Evolutionary conservation across 2,113 vertebrate genomes (phyloP).

Genomic region (Empidonax traillii): DNA sequence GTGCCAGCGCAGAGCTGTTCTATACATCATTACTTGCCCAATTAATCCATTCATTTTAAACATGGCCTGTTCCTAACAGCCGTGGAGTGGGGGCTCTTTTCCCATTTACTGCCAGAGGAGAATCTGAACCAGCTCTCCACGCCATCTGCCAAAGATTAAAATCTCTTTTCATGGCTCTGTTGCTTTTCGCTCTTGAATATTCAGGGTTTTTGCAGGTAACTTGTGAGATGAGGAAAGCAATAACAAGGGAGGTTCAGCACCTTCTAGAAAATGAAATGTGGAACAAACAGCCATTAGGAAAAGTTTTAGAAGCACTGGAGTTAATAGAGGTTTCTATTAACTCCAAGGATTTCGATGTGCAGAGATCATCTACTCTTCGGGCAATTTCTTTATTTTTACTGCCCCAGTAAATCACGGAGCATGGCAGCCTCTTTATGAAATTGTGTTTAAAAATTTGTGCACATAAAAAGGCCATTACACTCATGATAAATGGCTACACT

Average conservation of each 20-base stretch:
- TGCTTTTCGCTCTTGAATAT: background rate
- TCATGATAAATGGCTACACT: background rate
- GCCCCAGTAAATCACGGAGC: background rate
- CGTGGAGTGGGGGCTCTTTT: slow-evolving; percentile 22
- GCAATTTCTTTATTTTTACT: slow-evolving; percentile 40
- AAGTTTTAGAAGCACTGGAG: slow-evolving; percentile 5
- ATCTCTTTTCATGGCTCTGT: background rate
- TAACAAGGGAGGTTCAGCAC: background rate
- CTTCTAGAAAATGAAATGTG: background rate
- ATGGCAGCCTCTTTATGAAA: slow-evolving; percentile 23
- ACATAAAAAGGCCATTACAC: slow-evolving; percentile 33
- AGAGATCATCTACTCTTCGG: background rate
- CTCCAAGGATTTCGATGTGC: background rate
- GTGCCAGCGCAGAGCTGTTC: background rate
- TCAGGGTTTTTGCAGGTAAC: background rate
- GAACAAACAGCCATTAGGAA: background rate
- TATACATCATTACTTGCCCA: slow-evolving; percentile 39
- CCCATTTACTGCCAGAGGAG: slow-evolving; percentile 48
- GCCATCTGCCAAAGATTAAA: slow-evolving; percentile 58
- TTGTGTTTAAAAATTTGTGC: slow-evolving; percentile 39
- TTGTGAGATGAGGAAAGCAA: background rate
- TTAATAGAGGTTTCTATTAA: slow-evolving; percentile 12
- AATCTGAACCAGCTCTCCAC: background rate
- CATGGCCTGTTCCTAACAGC: slow-evolving; percentile 28
- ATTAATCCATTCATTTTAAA: slow-evolving; percentile 62